Percentiles rank a stretch among this genome's conserved stretches.
These are phyloP conservation scores for Litoditis marina DNA, from an alignment of 2,888 invertebrate species.

Conservation along the genomic window DNA sequence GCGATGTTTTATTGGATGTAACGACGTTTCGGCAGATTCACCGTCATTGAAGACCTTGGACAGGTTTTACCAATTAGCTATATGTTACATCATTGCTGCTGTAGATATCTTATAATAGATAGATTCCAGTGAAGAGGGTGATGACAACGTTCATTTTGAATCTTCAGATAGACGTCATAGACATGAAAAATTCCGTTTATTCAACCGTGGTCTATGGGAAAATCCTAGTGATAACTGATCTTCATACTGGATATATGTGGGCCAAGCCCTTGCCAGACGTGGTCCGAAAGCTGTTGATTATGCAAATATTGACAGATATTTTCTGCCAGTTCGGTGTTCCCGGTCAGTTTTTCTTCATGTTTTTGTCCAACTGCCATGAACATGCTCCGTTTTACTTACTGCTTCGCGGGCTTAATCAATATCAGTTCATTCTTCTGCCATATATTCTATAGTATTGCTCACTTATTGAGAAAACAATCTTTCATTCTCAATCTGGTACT, in stretches of 20 bases:
- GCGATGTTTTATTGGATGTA: too few relatives aligned
- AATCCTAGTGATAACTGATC: conserved; percentile 26
- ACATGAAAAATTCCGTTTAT: conserved; percentile 28
- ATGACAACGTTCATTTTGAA: neutral
- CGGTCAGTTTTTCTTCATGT: too few relatives aligned
- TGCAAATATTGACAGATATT: conserved; percentile 21
- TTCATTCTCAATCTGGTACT: too few relatives aligned
- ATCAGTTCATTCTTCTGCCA: too few relatives aligned
- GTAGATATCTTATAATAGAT: too few relatives aligned
- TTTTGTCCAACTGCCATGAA: neutral
- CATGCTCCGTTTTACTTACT: neutral
- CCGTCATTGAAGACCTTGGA: too few relatives aligned
- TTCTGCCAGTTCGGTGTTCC: conserved; percentile 35
- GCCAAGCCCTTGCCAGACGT: conserved; percentile 21
- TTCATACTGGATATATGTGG: conserved; percentile 26
- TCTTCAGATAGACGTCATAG: conserved; percentile 29
- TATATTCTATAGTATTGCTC: neutral
- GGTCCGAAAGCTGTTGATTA: conserved; percentile 9
- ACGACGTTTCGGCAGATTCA: too few relatives aligned
- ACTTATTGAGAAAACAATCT: too few relatives aligned
- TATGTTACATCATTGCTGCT: too few relatives aligned
- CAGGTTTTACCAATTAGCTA: too few relatives aligned
- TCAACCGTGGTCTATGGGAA: conserved; percentile 21
- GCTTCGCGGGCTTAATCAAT: too few relatives aligned
- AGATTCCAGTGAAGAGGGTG: neutral